Base-by-base conservation (phyloP, 2,888 invertebrate species). In the Sericinus montela region DNA sequence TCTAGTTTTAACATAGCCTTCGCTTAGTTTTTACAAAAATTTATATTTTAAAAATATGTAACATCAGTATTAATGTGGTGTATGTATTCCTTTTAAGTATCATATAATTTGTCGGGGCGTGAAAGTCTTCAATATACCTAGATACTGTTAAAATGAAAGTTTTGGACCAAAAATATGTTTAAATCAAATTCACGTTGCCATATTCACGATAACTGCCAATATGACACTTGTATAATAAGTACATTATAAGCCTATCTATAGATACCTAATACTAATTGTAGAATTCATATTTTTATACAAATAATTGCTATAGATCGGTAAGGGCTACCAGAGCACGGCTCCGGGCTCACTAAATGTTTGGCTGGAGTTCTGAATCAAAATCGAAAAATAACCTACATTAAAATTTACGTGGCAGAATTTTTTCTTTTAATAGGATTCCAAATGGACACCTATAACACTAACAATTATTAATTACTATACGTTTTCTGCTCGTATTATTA, bases 131-230 rank as follows among this genome's bases (percentile, higher is more conserved):
- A 67, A 25, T 25, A 25, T 25, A 19, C 19, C 19, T 19, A 76
- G 67, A 14, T 74, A 74, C 69, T 77, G 74, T 29, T 73, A 65
- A 74, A 67, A 71, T 32, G 16, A 48, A 45, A 49, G 23, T 70
- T 75, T 86, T 79, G 87, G 87, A 86, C 87, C 87, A 87, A 87
- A 87, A 86, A 86, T 83, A 82, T 75, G 75, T 78, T 82, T 75
- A 81, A 80, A 72, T 74, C 82, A 83, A 83, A 85, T 86, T 86
- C 84, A 80, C 77, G 85, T 83, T 87, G 87, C 87, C 87, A 87
- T 87, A 82, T 75, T 75, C 75, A 77, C 72, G 70, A 65, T 76
- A 75, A 86, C 85, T 85, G 86, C 83, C 84, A 83, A 81, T 81
- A 83, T 82, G 83, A 85, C 83, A 84, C 79, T 80, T 76, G 73